phyloP scores from a whole-genome alignment of 2,113 vertebrate genomes.

The Emberiza fucata region DNA sequence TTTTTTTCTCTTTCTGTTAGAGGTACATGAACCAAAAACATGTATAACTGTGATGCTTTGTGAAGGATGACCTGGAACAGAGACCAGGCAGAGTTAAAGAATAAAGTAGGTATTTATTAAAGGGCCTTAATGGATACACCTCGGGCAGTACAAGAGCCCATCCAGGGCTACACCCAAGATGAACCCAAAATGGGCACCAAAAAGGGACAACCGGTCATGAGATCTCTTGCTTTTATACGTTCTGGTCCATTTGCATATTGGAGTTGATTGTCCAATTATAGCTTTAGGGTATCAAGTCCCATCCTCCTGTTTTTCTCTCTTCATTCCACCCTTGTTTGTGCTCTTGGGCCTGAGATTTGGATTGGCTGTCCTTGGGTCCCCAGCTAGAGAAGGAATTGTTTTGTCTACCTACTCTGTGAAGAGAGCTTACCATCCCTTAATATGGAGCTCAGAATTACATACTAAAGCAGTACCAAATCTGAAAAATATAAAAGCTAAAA shows the following conservation, averaged over 20 bases:
- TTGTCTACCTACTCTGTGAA: background rate
- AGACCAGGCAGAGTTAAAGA: background rate
- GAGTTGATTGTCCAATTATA: background rate
- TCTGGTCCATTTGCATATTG: background rate
- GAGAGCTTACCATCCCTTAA: background rate
- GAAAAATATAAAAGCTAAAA: background rate
- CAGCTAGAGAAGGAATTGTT: background rate
- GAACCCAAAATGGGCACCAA: background rate
- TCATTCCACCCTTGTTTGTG: background rate
- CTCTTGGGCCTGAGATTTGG: background rate
- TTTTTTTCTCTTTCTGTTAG: background rate
- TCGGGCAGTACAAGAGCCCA: background rate
- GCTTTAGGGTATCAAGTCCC: background rate
- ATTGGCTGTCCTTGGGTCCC: background rate
- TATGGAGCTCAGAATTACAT: background rate
- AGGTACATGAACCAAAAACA: background rate
- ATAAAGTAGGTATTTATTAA: background rate
- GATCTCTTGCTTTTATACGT: background rate
- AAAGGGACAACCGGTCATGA: accelerated
- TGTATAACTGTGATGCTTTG: background rate
- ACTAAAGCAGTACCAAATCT: background rate
- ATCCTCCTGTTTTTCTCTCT: background rate
- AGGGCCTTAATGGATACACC: background rate
- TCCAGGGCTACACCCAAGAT: background rate
- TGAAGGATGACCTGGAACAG: background rate